Evolutionary conservation across 1,140 invertebrate species (phyloP), one percentile per base, ranked within the genome.

Genomic region (Rhyacophila brunnea): DNA sequence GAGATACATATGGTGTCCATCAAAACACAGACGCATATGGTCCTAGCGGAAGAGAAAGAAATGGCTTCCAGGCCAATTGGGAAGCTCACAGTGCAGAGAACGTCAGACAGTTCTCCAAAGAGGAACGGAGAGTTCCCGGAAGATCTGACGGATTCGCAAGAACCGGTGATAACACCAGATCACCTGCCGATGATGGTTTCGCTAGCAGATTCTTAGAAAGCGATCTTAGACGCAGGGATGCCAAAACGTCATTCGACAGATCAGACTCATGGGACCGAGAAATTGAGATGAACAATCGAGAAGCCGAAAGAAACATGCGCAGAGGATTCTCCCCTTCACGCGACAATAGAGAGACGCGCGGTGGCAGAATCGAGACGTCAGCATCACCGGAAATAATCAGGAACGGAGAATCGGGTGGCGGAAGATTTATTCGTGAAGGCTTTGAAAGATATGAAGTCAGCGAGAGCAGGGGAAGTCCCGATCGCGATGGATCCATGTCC

Each of bases 1-100:
- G 84, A 11, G 85, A 86, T 46, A 86, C 85, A 0, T 87, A 86
- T 53, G 85, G 85, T 0, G 83, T 83, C 0, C 81, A 84, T 59
- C 83, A 85, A 67, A 83, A 83, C 61, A 69, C 76, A 36, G 78
- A 81, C 20, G 72, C 74, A 3, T 77, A 78, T 35, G 66, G 68
- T 36, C 66, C 68, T 18, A 74, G 68, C 49, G 72, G 72, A 0
- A 81, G 83, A 61, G 76, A 75, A 52, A 77, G 85, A 1, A 85
- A 85, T 47, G 81, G 81, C 1, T 87, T 86, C 68, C 76, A 85
- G 23, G 81, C 82, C 10, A 87, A 86, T 38, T 87, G 85, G 71
- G 85, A 85, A 43, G 84, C 81, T 0, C 82, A 64, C 48, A 64
- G 57, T 38, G 58, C 60, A 36, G 63, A 65, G 48, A 65, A 65